These are phyloP conservation scores for Amphipoea lucens DNA, from an alignment of 2,888 invertebrate species.

Conservation along the genomic window DNA sequence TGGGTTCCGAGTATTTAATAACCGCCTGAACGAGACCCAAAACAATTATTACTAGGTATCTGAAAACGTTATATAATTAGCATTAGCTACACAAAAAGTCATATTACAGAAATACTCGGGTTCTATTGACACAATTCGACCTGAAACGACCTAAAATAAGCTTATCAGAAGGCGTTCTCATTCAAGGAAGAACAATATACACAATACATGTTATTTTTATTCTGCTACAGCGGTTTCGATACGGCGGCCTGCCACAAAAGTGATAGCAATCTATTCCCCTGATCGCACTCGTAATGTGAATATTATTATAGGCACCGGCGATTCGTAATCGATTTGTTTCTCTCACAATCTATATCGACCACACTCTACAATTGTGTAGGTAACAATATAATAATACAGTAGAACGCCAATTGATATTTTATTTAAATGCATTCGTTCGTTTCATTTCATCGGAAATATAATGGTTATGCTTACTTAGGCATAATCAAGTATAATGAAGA, in stretches of 20 bases:
- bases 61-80: not conserved
- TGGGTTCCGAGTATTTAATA: not conserved
- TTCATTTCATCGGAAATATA: not conserved
- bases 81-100: not conserved
- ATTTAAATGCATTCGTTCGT: conserved; percentile 4
- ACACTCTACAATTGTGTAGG: not conserved
- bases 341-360: conserved; percentile 18
- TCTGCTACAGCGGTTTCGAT: conserved; percentile 38
- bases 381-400: conserved; percentile 9
- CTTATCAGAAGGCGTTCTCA: conserved; percentile 27
- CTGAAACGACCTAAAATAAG: conserved; percentile 35
- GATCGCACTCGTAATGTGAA: conserved; percentile 37
- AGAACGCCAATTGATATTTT: conserved; percentile 6
- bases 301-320: conserved; percentile 48
- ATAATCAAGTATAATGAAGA: not conserved
- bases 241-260: conserved; percentile 58
- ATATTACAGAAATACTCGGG: not conserved
- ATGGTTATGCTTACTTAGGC: not conserved
- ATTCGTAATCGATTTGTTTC: conserved; percentile 39
- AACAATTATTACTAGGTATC: not conserved
- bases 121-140: conserved; percentile 31
- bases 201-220: conserved; percentile 33
- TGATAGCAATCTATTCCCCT: conserved; percentile 62
- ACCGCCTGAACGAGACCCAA: not conserved
- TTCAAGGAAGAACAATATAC: conserved; percentile 33